Conservation (phyloP, 2,797 vertebrate species). For the Centroberyx gerrardi region DNA sequence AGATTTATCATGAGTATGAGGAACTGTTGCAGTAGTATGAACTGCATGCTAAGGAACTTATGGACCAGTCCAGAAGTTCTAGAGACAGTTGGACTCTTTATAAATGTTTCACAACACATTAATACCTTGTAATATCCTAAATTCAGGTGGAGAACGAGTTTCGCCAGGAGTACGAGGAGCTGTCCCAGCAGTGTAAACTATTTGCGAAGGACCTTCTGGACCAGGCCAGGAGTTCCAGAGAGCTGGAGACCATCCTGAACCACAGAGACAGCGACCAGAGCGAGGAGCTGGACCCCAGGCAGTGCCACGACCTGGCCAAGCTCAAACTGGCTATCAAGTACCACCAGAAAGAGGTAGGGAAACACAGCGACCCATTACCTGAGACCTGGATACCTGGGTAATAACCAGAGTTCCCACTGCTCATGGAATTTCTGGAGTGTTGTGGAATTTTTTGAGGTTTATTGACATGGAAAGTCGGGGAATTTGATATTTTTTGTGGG, state of each 20-base stretch:
- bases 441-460: no score
- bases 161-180: slow-evolving; percentile 97
- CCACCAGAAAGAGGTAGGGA: slow-evolving; percentile 95
- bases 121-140: background rate
- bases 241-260: slow-evolving; percentile 97
- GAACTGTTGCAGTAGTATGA: background rate
- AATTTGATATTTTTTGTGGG: no score
- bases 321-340: slow-evolving; percentile 98
- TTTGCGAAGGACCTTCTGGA: slow-evolving; percentile 98
- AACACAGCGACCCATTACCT: no score
- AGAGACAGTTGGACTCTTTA: background rate
- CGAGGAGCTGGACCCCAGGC: slow-evolving; percentile 93
- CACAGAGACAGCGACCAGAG: slow-evolving; percentile 95
- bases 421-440: no score
- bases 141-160: slow-evolving; percentile 95
- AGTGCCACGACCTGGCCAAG: slow-evolving; percentile 95
- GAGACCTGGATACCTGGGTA: no score
- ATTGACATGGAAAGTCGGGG: no score
- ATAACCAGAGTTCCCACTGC: no score
- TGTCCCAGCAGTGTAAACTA: slow-evolving; percentile 97
- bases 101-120: background rate
- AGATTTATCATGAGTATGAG: background rate
- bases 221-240: slow-evolving; percentile 94
- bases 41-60: no score
- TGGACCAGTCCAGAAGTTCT: background rate